Base-by-base conservation (phyloP, 2,797 vertebrate species). In the Coracias cyanogaster region DNA sequence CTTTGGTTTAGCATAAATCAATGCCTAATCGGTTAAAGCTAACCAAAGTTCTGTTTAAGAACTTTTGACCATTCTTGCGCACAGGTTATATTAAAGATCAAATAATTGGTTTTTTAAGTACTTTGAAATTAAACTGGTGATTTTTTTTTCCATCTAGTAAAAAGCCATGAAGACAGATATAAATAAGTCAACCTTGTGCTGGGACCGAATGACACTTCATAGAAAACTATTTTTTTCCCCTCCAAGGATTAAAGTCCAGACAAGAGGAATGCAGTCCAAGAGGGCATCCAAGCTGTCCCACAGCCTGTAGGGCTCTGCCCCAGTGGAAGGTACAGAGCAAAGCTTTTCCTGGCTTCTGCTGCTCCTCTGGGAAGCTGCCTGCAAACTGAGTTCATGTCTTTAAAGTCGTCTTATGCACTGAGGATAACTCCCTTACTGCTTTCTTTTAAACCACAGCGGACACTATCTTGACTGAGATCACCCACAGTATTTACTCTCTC, bases 211-310 rank as follows among this genome's bases (percentile, higher is more conserved):
- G 55, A 79, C 60, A 91, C 71, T 91, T 90, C n/a, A 93, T 46
- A 76, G 49, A 79, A 58, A 91, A 82, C 60, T 62, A 52, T 14
- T 76, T 94, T 89, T 86, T 86, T 33, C 29, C 21, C 19, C 65
- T 81, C 25, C 24, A 65, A 95, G 73, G 88, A 95, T 77, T 84
- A 67, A 92, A 94, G 89, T 95, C 89, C 92, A 94, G 78, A 90
- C 37, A 79, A 73, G 52, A 94, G 74, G 78, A 93, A 94, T 89
- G 86, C 70, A 92, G 78, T 89, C 82, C 86, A 95, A 82, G 78
- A 92, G 83, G 94, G 67, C 83, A 85, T 7, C 86, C 6, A 22
- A 62, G 51, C 43, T 0, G 3, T 21, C 39, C 31, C 58, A 60
- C 37, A 54, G 73, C 18, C 78, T 41, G 80, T 2, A 86, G 86